These are phyloP conservation scores for Heliconius cydno DNA, from an alignment of 2,888 invertebrate species.

Conservation along the genomic window DNA sequence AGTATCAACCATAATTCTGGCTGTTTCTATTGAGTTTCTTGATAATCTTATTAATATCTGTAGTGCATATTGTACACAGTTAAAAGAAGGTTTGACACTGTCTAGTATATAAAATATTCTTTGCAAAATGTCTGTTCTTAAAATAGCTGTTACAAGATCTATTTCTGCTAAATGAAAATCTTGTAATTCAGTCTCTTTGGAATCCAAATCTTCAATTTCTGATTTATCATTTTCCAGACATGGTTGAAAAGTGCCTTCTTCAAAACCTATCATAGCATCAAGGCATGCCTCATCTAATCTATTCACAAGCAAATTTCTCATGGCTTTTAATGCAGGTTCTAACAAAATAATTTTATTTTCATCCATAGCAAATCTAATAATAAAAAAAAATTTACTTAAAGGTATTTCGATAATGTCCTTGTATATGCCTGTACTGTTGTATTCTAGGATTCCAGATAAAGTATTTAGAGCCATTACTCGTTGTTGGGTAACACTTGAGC, in stretches of 20 bases:
- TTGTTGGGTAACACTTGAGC: constrained; percentile 92
- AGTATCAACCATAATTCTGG: constrained; percentile 85
- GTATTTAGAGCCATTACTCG: constrained; percentile 90
- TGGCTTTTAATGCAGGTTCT: constrained; percentile 89
- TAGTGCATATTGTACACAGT: constrained; percentile 88
- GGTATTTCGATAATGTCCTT: constrained; percentile 89
- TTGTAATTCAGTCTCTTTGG: constrained; percentile 86
- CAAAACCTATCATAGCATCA: constrained; percentile 87
- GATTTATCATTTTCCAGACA: constrained; percentile 78
- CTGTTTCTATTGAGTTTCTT: constrained; percentile 88
- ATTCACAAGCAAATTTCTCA: constrained; percentile 89
- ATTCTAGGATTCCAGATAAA: constrained; percentile 89
- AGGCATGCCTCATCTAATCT: constrained; percentile 91
- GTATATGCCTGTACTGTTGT: constrained; percentile 89
- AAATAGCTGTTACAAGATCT: constrained; percentile 89
- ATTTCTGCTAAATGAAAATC: constrained; percentile 94
- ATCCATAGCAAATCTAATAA: constrained; percentile 93
- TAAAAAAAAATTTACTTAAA: constrained; percentile 89
- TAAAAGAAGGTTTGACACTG: constrained; percentile 86
- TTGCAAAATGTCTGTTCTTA: constrained; percentile 89
- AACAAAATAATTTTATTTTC: constrained; percentile 89
- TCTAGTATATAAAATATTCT: constrained; percentile 90
- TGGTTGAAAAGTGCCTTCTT: constrained; percentile 86
- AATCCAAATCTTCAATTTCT: constrained; percentile 82
- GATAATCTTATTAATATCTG: constrained; percentile 91